Percentiles rank a stretch among this genome's conserved stretches.
These are phyloP conservation scores for Epinotia nisella DNA, from an alignment of 2,888 invertebrate genomes.

Conservation along the genomic window DNA sequence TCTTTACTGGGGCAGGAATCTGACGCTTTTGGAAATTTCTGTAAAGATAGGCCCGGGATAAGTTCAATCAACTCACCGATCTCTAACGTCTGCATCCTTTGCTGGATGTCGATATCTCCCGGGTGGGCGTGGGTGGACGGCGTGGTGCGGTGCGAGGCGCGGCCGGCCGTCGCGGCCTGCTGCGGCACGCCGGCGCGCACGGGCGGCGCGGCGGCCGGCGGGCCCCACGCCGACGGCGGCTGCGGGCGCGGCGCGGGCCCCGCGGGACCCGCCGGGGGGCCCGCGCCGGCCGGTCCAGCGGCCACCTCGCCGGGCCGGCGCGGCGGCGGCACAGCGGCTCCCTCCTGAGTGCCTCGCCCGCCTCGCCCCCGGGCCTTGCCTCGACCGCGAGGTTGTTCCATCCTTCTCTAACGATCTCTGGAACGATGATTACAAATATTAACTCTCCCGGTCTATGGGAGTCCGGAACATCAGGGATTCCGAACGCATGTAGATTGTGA, in stretches of 20 bases:
- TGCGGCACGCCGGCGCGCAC: conserved; percentile 69
- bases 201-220: conserved; percentile 65
- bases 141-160: conserved; percentile 69
- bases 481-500: too few relatives aligned
- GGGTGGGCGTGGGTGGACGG: conserved; percentile 71
- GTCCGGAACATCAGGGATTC: too few relatives aligned
- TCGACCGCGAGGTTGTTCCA: conserved; percentile 64
- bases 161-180: conserved; percentile 61
- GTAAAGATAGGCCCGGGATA: background rate
- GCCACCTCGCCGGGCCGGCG: conserved; percentile 66
- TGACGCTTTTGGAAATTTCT: background rate
- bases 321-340: conserved; percentile 53
- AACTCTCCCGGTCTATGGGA: too few relatives aligned
- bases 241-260: conserved; percentile 65
- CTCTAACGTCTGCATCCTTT: conserved; percentile 67
- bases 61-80: conserved; percentile 54
- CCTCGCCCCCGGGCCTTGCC: conserved; percentile 67
- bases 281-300: conserved; percentile 54
- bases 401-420: conserved; percentile 46
- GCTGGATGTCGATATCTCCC: conserved; percentile 73
- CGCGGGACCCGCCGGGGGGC: conserved; percentile 51
- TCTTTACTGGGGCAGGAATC: background rate
- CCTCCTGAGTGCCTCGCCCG: conserved; percentile 62
- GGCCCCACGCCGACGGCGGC: conserved; percentile 75
- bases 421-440: too few relatives aligned